phyloP scores from a whole-genome alignment of 1,140 invertebrate genomes.

The Lysiphlebus fabarum region DNA sequence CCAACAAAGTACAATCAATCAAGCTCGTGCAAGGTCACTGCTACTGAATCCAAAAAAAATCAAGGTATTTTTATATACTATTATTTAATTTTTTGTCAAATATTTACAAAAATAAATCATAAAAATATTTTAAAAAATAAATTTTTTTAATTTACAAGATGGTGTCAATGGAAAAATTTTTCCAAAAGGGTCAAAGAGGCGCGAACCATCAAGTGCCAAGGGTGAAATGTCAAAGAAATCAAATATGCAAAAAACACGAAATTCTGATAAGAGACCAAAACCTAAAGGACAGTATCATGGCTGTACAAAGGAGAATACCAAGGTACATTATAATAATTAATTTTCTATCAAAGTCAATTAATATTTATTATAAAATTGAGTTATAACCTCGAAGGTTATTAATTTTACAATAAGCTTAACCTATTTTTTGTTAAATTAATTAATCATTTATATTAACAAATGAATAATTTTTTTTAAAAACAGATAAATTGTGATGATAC shows the following conservation, averaged over 20 bases:
- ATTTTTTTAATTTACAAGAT: slow-evolving; percentile 49
- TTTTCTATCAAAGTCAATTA: no score
- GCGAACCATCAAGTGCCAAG: slow-evolving; percentile 60
- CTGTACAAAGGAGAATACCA: slow-evolving; percentile 70
- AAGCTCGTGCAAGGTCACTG: slow-evolving; percentile 58
- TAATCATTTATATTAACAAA: background rate
- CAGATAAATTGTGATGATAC: slow-evolving; percentile 58
- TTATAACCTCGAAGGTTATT: no score
- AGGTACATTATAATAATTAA: slow-evolving; percentile 53
- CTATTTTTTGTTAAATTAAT: no score
- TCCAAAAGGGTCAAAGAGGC: slow-evolving; percentile 62
- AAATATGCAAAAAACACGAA: slow-evolving; percentile 61
- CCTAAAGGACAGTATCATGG: slow-evolving; percentile 65
- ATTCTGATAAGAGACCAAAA: slow-evolving; percentile 73
- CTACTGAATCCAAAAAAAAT: slow-evolving; percentile 67
- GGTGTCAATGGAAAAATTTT: slow-evolving; percentile 60
- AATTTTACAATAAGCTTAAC: no score
- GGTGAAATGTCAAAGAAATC: slow-evolving; percentile 64
- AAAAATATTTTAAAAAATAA: no score
- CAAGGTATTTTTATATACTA: slow-evolving; percentile 58
- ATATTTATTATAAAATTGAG: slow-evolving; percentile 1
- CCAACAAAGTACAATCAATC: slow-evolving; percentile 57
- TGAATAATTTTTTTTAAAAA: slow-evolving; percentile 22
- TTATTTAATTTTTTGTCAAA: background rate
- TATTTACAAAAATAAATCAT: no score